Evolutionary conservation across 2,113 vertebrate genomes (phyloP), one percentile per base, ranked within the genome.

Genomic region (Perognathus longimembris): DNA sequence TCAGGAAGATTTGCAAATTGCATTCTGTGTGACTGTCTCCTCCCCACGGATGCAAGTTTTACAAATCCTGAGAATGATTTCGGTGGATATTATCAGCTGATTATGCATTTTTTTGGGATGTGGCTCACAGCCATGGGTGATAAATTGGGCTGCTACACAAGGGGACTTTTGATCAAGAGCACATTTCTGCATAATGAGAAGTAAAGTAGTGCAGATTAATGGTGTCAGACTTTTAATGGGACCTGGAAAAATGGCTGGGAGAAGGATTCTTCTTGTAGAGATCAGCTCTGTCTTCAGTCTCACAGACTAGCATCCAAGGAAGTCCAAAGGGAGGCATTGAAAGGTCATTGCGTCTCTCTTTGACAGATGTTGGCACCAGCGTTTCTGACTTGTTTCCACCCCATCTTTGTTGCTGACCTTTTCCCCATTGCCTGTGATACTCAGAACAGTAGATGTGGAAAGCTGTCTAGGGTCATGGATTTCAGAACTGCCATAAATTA

Each of bases 141-240:
- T 96, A 91, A 95, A 94, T 95, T 84, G 73, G 90, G 74, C 93
- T 90, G 82, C 93, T 87, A 70, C 89, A 92, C 89, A 91, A 94
- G 95, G 94, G 83, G 89, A 91, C 88, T 96, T 96, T 92, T 93
- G 96, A 96, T 96, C 94, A 93, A 92, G 87, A 94, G 91, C 84
- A 95, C 89, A 89, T 94, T 92, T 93, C 94, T 80, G 77, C 87
- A 96, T 95, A 96, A 96, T 96, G 86, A 96, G 80, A 87, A 94
- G 89, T 91, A 93, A 96, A 92, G 88, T 89, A 92, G 89, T 67
- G 30, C 64, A 96, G 97, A 96, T 94, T 90, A 96, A 97, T 92
- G 94, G 92, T 95, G 94, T 95, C 94, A 93, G 94, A 34, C 85
- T 87, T 96, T 94, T 96, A 94, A 95, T 92, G 84, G 96, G 87